Evolutionary conservation across 2,888 invertebrate genomes (phyloP), one percentile per base, ranked within the genome.

Genomic region (Schrankia costaestrigalis): DNA sequence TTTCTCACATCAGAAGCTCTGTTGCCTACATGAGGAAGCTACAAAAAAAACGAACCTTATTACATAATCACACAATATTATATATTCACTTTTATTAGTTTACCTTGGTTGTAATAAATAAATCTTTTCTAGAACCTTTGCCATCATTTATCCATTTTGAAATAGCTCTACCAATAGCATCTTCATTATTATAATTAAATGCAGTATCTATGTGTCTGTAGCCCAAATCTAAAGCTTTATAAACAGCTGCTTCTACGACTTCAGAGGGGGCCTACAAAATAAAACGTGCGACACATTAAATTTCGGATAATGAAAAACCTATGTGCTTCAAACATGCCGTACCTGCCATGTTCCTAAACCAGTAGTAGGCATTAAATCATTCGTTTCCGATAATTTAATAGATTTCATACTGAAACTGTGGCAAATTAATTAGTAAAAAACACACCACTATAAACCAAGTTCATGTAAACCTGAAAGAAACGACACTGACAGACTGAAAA

Each of bases 21-120:
- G 67, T 93, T 94, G 3, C 91, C 94, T 37, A 90, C 90, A 61
- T 91, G 89, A 1, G 94, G 94, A 21, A 94, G 86, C 93, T 93
- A 60, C 15, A 66, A 67, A 45, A 13, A 9, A 12, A 2, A 25
- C 3, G n/a, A 8, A 21, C 10, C 9, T 9, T 9, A 21, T 21
- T 8, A 10, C 9, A n/a, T 21, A n/a, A n/a, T 17, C 17, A 17
- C 4, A 17, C 17, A 17, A 5, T 5, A 17, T 5, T 17, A 17
- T 5, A 17, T 5, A 5, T 17, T 17, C 17, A 17, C 17, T 5
- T 17, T 3, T 7, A 7, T 17, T n/a, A n/a, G n/a, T n/a, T n/a
- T 35, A 94, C 94, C 90, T 95, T 95, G n/a, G 95, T 93, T 14
- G 93, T 94, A 41, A 95, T 90, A 77, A 95, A 95, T 39, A 95